These are phyloP conservation scores for Bombus waltoni DNA, from an alignment of 1,140 invertebrate genomes.

Conservation along the genomic window DNA sequence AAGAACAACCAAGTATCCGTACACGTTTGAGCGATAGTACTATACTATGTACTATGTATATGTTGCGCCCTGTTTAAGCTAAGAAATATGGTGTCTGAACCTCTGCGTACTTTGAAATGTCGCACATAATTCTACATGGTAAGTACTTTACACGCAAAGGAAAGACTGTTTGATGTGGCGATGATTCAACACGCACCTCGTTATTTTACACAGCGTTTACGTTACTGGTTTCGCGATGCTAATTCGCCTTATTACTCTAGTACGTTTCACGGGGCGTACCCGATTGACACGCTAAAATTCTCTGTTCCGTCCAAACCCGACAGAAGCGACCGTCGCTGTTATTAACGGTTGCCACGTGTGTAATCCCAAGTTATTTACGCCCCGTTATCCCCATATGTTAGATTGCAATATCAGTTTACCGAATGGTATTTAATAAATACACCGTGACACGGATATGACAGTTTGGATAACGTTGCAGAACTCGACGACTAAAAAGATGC, in stretches of 20 bases:
- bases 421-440: conserved; percentile 25
- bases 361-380: conserved; percentile 56
- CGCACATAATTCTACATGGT: no score
- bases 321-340: conserved; percentile 36
- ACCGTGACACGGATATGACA: neutral
- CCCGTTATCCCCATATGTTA: conserved; percentile 57
- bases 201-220: conserved; percentile 8
- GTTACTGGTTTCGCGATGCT: neutral
- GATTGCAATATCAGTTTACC: conserved; percentile 66
- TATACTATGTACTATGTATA: no score
- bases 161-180: neutral
- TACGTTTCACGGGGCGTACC: conserved; percentile 31
- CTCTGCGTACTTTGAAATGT: no score
- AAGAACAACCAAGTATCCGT: no score
- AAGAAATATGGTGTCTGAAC: no score
- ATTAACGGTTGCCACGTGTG: conserved; percentile 35
- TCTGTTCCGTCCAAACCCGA: neutral
- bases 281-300: conserved; percentile 55
- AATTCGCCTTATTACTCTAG: conserved; percentile 43
- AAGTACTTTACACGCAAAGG: neutral
- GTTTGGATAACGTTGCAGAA: conserved; percentile 5
- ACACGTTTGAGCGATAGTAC: no score
- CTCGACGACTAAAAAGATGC: conserved; percentile 11
- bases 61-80: no score
- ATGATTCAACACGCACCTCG: conserved; percentile 20